Evolutionary conservation across 2,888 invertebrate genomes (phyloP).

Genomic region (Gryllus longicercus): DNA sequence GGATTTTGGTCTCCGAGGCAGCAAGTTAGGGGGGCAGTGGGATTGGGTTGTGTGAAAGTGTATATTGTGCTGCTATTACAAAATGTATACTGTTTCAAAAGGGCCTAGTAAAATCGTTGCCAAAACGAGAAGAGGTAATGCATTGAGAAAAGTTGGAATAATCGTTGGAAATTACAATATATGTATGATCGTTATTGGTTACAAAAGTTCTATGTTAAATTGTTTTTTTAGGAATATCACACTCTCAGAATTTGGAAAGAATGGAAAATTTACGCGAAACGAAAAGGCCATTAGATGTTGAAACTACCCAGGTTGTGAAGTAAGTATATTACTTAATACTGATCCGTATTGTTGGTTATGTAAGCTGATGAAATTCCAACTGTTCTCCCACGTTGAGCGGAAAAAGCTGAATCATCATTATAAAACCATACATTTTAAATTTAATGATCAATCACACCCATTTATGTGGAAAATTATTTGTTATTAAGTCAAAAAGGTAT

Average conservation of each 20-base stretch:
- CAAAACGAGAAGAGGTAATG: slow-evolving; percentile 74
- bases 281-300: slow-evolving; percentile 64
- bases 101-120: slow-evolving; percentile 85
- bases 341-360: neutral
- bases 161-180: neutral
- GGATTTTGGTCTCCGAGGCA: no score
- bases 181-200: neutral
- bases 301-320: slow-evolving; percentile 65
- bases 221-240: slow-evolving; percentile 34
- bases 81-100: slow-evolving; percentile 84
- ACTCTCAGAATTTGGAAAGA: slow-evolving; percentile 74
- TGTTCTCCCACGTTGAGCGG: neutral
- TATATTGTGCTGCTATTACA: slow-evolving; percentile 38
- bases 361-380: neutral
- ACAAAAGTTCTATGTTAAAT: neutral
- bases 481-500: neutral
- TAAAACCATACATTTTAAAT: neutral
- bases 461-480: neutral
- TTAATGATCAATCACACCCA: slow-evolving; percentile 4
- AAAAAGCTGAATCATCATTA: slow-evolving; percentile 20
- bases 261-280: slow-evolving; percentile 70
- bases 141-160: no score
- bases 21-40: neutral
- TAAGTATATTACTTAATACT: slow-evolving; percentile 47
- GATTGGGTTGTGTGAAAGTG: neutral